These are phyloP conservation scores for Poecilia wingei DNA, from an alignment of 2,797 vertebrate species.

Conservation along the genomic window DNA sequence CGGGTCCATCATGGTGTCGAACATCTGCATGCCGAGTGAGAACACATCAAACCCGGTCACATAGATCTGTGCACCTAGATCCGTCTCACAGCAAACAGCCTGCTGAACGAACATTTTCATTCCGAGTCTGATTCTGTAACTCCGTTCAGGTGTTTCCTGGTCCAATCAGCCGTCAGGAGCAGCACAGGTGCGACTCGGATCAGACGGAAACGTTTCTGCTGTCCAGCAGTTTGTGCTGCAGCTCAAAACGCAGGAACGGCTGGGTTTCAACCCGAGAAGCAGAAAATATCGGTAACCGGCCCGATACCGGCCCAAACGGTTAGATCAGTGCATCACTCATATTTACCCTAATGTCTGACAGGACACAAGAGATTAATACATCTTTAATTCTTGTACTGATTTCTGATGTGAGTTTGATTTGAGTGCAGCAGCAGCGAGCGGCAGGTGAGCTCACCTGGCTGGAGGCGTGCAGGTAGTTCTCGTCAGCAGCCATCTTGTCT, in stretches of 20 bases:
- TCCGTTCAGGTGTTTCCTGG: too few species aligned
- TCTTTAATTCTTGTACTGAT: background rate
- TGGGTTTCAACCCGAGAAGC: background rate
- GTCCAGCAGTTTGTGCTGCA: background rate
- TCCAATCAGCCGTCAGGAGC: too few species aligned
- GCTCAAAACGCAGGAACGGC: background rate
- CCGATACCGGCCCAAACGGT: background rate
- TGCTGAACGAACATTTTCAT: too few species aligned
- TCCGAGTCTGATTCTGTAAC: too few species aligned
- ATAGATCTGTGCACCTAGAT: too few species aligned
- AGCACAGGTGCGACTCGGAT: too few species aligned
- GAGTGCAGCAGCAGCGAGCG: background rate
- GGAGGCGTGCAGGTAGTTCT: slow-evolving; percentile 55
- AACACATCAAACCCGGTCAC: too few species aligned
- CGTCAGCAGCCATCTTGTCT: slow-evolving; percentile 69
- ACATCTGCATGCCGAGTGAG: slow-evolving; percentile 68
- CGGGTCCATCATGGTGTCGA: slow-evolving; percentile 57
- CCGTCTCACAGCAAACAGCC: too few species aligned
- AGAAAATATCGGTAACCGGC: background rate
- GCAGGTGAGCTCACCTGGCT: slow-evolving; percentile 58
- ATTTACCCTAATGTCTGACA: background rate
- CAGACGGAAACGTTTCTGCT: background rate
- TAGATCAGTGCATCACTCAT: too few species aligned
- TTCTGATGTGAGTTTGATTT: background rate
- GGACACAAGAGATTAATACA: background rate